phyloP scores from a whole-genome alignment of 2,888 invertebrate species.

The Allacma fusca region DNA sequence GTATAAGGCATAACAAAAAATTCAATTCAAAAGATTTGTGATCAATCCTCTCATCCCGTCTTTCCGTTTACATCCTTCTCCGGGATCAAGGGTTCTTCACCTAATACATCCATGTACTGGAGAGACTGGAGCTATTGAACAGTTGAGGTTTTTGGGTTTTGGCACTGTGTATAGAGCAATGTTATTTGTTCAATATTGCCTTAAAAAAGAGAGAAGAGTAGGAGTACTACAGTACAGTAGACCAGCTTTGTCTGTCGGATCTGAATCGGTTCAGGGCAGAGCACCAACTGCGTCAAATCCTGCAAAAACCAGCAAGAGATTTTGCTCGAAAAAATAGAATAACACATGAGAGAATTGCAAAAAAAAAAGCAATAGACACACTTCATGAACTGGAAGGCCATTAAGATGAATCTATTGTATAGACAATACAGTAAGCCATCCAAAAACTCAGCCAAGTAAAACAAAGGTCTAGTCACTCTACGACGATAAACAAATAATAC shows the following conservation, averaged over 20 bases:
- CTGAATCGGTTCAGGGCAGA: constrained; percentile 11
- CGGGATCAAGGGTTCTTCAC: too few relatives aligned
- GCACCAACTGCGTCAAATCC: constrained; percentile 16
- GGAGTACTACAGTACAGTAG: too few relatives aligned
- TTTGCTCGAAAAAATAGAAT: constrained; percentile 10
- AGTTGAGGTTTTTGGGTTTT: too few relatives aligned
- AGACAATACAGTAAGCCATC: constrained; percentile 10
- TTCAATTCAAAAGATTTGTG: too few relatives aligned
- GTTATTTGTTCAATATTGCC: too few relatives aligned
- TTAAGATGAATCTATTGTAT: constrained; percentile 33
- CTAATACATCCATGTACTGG: too few relatives aligned
- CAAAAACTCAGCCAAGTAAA: constrained; percentile 29
- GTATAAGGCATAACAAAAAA: too few relatives aligned
- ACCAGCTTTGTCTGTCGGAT: background rate
- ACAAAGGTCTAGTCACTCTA: constrained; percentile 29
- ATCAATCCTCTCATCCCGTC: too few relatives aligned
- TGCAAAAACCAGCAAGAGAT: constrained; percentile 23
- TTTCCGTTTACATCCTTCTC: too few relatives aligned
- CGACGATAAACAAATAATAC: background rate
- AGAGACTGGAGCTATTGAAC: too few relatives aligned
- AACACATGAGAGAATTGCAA: background rate
- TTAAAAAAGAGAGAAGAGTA: too few relatives aligned
- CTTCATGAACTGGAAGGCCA: constrained; percentile 31
- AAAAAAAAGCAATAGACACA: constrained; percentile 28
- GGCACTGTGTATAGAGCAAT: too few relatives aligned